phyloP scores from a whole-genome alignment of 2,888 invertebrate genomes.

The Gari tellinella region DNA sequence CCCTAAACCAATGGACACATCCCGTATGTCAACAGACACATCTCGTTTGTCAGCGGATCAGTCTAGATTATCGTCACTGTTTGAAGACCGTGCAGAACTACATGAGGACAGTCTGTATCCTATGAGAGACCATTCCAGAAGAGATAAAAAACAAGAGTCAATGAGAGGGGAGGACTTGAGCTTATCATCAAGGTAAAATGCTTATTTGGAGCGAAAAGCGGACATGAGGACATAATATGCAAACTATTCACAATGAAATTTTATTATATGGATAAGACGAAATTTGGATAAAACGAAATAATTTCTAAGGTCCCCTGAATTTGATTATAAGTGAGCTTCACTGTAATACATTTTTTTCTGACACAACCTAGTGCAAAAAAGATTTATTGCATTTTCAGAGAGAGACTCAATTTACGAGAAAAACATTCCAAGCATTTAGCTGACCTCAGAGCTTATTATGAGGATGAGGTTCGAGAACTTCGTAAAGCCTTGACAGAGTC shows the following conservation, averaged over 20 bases:
- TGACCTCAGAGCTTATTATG: slow-evolving; percentile 79
- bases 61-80: background rate
- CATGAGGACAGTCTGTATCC: background rate
- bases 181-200: slow-evolving; percentile 57
- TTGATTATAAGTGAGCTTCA: too few species aligned
- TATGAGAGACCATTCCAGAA: background rate
- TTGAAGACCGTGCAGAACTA: slow-evolving; percentile 2
- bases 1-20: too few species aligned
- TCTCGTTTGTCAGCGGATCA: slow-evolving; percentile 1
- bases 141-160: slow-evolving; percentile 13
- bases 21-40: slow-evolving; percentile 1
- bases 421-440: slow-evolving; percentile 80
- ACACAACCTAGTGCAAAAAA: too few species aligned
- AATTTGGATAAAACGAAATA: too few species aligned
- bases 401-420: slow-evolving; percentile 72
- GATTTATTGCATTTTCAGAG: slow-evolving; percentile 62
- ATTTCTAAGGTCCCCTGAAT: too few species aligned
- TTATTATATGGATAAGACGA: too few species aligned
- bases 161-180: slow-evolving; percentile 46
- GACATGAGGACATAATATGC: too few species aligned
- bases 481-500: slow-evolving; percentile 63
- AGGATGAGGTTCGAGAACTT: slow-evolving; percentile 76
- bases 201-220: too few species aligned
- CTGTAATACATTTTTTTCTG: too few species aligned
- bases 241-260: too few species aligned